Percentiles rank a stretch among this genome's conserved stretches.
Conservation (phyloP, 30 jellyfish, hydroid and myxozoan species). For the Mastigias papua region DNA sequence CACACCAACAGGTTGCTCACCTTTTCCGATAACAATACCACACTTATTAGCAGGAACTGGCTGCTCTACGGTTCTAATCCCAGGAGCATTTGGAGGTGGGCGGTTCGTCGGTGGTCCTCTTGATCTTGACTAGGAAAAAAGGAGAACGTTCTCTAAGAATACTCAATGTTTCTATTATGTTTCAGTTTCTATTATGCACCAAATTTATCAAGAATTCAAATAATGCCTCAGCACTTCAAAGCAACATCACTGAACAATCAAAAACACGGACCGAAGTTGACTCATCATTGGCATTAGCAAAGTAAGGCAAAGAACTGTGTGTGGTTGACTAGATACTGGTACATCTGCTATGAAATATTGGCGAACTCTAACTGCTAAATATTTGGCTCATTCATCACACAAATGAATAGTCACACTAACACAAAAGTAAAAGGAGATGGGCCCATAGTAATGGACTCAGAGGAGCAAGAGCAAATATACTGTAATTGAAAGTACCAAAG, state of each 20-base stretch:
- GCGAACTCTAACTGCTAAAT: too few species aligned
- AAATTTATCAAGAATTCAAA: not conserved
- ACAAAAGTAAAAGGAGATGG: too few species aligned
- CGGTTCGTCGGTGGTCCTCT: slow-evolving; percentile 71
- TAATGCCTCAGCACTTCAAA: slow-evolving; percentile 75
- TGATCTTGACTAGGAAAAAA: slow-evolving; percentile 50
- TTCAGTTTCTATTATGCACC: too few species aligned
- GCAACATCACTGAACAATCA: slow-evolving; percentile 32
- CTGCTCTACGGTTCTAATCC: slow-evolving; percentile 73
- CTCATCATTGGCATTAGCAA: slow-evolving; percentile 56
- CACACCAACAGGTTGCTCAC: too few species aligned
- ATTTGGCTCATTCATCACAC: too few species aligned
- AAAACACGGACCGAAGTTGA: slow-evolving; percentile 83
- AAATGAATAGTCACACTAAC: too few species aligned
- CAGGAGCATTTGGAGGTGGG: slow-evolving; percentile 89
- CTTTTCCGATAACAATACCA: slow-evolving; percentile 99
- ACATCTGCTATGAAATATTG: too few species aligned
- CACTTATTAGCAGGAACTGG: slow-evolving; percentile 96
- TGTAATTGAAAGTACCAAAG: too few species aligned
- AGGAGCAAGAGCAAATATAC: too few species aligned
- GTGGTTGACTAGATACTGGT: too few species aligned
- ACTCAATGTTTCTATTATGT: not conserved
- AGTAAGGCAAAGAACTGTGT: too few species aligned
- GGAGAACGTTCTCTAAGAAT: not conserved
- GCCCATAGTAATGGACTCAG: too few species aligned